A percentile compares a stretch with the other conserved stretches of the same genome.
Conservation (phyloP, 2,113 vertebrate species). For the Brachionichthys hirsutus region DNA sequence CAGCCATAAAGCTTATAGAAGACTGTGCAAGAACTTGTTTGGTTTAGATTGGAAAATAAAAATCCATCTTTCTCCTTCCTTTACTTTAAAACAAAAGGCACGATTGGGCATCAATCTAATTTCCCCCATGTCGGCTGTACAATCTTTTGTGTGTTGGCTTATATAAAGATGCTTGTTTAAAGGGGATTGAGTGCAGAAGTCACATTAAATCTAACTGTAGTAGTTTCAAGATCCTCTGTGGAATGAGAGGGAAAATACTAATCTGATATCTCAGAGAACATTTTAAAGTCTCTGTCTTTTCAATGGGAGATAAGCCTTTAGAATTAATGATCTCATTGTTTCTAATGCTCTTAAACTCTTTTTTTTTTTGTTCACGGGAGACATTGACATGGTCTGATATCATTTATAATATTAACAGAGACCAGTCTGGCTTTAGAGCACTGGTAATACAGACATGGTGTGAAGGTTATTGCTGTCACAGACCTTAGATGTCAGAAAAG, state of each 20-base stretch:
- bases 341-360: too few species aligned
- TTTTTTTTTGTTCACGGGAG: too few species aligned
- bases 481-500: too few species aligned
- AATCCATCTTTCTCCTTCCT: conserved; percentile 41
- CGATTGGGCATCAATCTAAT: conserved; percentile 38
- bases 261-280: conserved; percentile 10
- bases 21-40: conserved; percentile 38
- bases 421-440: too few species aligned
- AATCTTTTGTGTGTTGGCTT: conserved; percentile 44
- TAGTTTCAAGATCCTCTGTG: not conserved
- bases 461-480: too few species aligned
- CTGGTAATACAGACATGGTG: too few species aligned
- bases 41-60: conserved; percentile 51
- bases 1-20: conserved; percentile 65
- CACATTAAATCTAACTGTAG: conserved; percentile 23
- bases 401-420: too few species aligned
- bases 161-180: conserved; percentile 44
- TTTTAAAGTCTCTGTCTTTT: conserved; percentile 1
- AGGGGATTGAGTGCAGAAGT: conserved; percentile 33
- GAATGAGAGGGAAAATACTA: conserved; percentile 15
- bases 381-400: too few species aligned
- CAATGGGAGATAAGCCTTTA: too few species aligned
- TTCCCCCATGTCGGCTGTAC: conserved; percentile 15
- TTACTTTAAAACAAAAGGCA: conserved; percentile 26
- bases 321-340: too few species aligned